These are phyloP conservation scores for Adelosebastes latens DNA, from an alignment of 2,797 vertebrate genomes.

Conservation along the genomic window DNA sequence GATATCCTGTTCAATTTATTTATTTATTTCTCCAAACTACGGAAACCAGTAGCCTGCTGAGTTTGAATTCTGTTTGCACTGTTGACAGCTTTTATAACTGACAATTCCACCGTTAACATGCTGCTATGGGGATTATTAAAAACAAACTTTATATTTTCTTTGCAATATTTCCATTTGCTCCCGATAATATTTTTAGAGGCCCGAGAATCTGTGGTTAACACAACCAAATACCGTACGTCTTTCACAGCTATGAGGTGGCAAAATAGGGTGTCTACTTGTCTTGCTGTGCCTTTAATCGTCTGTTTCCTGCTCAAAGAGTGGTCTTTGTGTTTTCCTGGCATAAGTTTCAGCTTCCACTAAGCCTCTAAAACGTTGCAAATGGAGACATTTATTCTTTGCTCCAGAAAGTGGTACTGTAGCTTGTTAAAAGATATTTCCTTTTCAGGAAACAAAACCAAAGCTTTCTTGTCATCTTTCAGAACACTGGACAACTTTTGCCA, in stretches of 20 bases:
- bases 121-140: constrained; percentile 10
- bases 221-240: constrained; percentile 35
- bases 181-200: neutral
- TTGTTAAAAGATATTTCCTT: constrained; percentile 17
- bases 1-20: neutral
- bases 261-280: constrained; percentile 48
- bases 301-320: constrained; percentile 48
- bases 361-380: constrained; percentile 39
- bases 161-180: constrained; percentile 2
- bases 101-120: neutral
- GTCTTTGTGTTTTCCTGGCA: constrained; percentile 58
- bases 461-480: constrained; percentile 18
- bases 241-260: constrained; percentile 54
- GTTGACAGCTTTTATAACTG: neutral
- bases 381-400: constrained; percentile 42
- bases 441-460: constrained; percentile 30
- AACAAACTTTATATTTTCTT: constrained; percentile 5
- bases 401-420: constrained; percentile 10
- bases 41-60: constrained; percentile 1
- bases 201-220: constrained; percentile 32
- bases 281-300: constrained; percentile 39
- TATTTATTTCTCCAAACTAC: neutral
- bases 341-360: constrained; percentile 29
- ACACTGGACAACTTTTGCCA: neutral
- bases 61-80: constrained; percentile 13